A percentile compares a stretch with the other conserved stretches of the same genome.
Evolutionary conservation across 2,113 vertebrate genomes (phyloP).

Genomic region (Callospermophilus lateralis): DNA sequence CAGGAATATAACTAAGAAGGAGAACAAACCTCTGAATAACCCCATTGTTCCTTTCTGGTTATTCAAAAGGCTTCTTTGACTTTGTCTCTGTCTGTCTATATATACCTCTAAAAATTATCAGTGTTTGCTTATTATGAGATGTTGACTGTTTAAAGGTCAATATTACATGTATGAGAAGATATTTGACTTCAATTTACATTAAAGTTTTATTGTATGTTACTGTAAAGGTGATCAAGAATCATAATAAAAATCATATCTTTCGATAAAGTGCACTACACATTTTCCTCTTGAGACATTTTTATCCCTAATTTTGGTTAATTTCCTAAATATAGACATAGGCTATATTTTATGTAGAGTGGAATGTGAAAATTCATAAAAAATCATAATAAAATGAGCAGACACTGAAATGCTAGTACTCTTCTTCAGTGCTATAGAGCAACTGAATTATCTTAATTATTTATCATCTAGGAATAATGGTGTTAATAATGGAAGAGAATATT

Average conservation of each 20-base stretch:
- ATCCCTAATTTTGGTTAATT: conserved; percentile 15
- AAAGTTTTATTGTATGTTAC: neutral
- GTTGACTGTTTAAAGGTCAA: conserved; percentile 42
- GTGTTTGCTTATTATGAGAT: neutral
- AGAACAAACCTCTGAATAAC: neutral
- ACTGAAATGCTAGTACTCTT: neutral
- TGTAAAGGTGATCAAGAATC: neutral
- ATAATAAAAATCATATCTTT: neutral
- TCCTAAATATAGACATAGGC: neutral
- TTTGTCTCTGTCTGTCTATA: neutral
- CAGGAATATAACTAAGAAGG: conserved; percentile 69
- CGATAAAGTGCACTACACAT: neutral
- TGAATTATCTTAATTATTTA: neutral
- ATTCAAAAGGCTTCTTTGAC: neutral
- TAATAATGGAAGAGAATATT: conserved; percentile 34
- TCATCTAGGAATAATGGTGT: neutral
- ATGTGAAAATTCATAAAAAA: neutral
- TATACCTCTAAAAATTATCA: neutral
- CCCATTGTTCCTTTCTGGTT: conserved; percentile 53
- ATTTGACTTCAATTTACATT: neutral
- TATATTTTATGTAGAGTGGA: neutral
- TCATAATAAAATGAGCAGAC: neutral
- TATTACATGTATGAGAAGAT: neutral
- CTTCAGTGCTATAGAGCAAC: neutral
- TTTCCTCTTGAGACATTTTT: conserved; percentile 15